Evolutionary conservation across 2,113 vertebrate species (phyloP).

Genomic region (Ictidomys tridecemlineatus): DNA sequence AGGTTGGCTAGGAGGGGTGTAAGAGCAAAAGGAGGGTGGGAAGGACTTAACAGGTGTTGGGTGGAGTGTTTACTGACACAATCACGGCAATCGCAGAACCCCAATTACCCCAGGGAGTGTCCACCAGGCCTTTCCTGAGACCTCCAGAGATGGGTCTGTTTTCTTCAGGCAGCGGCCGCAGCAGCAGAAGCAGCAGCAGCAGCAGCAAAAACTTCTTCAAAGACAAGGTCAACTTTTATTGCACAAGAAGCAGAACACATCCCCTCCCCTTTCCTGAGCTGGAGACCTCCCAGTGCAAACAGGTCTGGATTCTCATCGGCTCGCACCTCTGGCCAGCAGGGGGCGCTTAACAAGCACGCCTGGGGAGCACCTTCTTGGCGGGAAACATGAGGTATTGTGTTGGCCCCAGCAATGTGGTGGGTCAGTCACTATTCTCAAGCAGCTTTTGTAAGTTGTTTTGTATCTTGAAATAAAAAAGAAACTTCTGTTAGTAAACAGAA

Average conservation of each 20-base stretch:
- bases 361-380: slow-evolving; percentile 66
- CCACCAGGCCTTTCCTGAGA: neutral
- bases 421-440: slow-evolving; percentile 91
- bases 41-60: neutral
- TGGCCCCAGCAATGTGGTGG: neutral
- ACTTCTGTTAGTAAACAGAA: neutral
- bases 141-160: slow-evolving; percentile 39
- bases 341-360: slow-evolving; percentile 25
- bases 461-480: slow-evolving; percentile 89
- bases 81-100: neutral
- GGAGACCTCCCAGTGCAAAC: slow-evolving; percentile 67
- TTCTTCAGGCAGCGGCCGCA: slow-evolving; percentile 38
- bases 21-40: neutral
- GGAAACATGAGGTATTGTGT: slow-evolving; percentile 74
- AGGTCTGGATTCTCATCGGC: slow-evolving; percentile 59
- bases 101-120: neutral
- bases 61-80: slow-evolving; percentile 63
- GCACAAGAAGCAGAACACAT: slow-evolving; percentile 77
- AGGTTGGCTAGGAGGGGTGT: neutral
- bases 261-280: slow-evolving; percentile 72
- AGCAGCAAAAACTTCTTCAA: slow-evolving; percentile 40
- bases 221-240: slow-evolving; percentile 67
- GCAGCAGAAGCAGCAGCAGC: too few species aligned
- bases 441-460: slow-evolving; percentile 94
- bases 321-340: slow-evolving; percentile 87